phyloP scores from a whole-genome alignment of 2,888 invertebrate genomes.

The Yponomeuta plumbellus region DNA sequence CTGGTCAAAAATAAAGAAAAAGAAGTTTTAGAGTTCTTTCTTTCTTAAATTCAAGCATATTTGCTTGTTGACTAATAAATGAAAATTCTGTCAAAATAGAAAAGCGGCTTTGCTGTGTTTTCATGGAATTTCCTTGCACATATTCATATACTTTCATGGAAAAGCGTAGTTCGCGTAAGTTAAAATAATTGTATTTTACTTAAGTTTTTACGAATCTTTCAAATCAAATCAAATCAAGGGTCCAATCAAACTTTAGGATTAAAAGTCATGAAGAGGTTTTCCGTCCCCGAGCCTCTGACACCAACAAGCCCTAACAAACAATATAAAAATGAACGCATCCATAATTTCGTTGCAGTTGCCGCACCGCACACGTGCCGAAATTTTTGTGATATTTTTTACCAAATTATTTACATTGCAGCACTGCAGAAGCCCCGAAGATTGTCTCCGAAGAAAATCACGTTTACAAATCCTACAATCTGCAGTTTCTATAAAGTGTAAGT shows the following conservation, averaged over 20 bases:
- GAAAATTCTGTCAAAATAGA: background rate
- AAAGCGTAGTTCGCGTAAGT: too few species aligned
- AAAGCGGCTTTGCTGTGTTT: background rate
- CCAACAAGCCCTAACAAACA: too few species aligned
- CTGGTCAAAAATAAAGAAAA: background rate
- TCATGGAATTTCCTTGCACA: background rate
- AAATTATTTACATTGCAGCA: slow-evolving; percentile 57
- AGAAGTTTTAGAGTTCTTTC: background rate
- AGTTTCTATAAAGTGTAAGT: slow-evolving; percentile 54
- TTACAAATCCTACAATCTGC: slow-evolving; percentile 41
- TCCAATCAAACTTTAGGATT: too few species aligned
- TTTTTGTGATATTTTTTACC: slow-evolving; percentile 68
- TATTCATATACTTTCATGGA: background rate
- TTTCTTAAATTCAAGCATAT: background rate
- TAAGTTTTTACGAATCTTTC: too few species aligned
- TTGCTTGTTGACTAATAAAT: background rate
- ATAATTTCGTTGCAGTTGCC: slow-evolving; percentile 58
- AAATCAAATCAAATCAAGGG: too few species aligned
- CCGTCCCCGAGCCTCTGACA: too few species aligned
- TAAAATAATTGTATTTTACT: too few species aligned
- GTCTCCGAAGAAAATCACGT: slow-evolving; percentile 42
- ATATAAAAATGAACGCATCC: slow-evolving; percentile 11
- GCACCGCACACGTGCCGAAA: slow-evolving; percentile 75
- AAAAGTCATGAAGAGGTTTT: too few species aligned
- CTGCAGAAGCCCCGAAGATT: slow-evolving; percentile 37